A percentile compares a stretch with the other conserved stretches of the same genome.
Conservation (phyloP, 2,888 invertebrate species). For the Caenorhabditis becei region DNA sequence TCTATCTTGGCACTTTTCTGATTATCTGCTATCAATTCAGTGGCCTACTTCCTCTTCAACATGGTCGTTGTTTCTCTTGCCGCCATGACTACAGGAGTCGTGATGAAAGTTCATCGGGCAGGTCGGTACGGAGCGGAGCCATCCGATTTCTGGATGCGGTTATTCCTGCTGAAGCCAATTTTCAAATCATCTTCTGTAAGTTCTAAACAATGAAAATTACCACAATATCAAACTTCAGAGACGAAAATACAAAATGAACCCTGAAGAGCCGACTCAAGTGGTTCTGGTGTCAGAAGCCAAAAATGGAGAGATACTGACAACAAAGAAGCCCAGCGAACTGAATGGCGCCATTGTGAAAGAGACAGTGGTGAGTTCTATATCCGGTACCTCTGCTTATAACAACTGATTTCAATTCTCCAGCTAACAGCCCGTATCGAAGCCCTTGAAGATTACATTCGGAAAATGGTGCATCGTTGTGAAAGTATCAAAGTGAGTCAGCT, state of each 20-base stretch:
- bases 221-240: constrained; percentile 35
- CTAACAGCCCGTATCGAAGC: constrained; percentile 56
- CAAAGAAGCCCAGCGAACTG: constrained; percentile 29
- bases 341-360: constrained; percentile 49
- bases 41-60: constrained; percentile 80
- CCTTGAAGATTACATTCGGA: constrained; percentile 66
- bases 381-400: background rate
- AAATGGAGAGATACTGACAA: constrained; percentile 52
- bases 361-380: constrained; percentile 23
- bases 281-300: constrained; percentile 54
- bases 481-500: constrained; percentile 64
- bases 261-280: constrained; percentile 61
- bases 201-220: constrained; percentile 19
- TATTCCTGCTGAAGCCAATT: constrained; percentile 67
- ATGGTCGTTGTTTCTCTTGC: constrained; percentile 78
- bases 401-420: background rate
- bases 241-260: constrained; percentile 55
- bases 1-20: background rate
- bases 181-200: constrained; percentile 35
- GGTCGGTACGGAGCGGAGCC: constrained; percentile 77
- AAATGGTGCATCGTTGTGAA: constrained; percentile 69
- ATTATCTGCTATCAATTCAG: constrained; percentile 60
- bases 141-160: constrained; percentile 65
- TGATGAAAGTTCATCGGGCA: constrained; percentile 75
- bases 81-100: constrained; percentile 77